phyloP scores from a whole-genome alignment of 35 echinoderm and acorn worm species.

The Lytechinus variegatus region DNA sequence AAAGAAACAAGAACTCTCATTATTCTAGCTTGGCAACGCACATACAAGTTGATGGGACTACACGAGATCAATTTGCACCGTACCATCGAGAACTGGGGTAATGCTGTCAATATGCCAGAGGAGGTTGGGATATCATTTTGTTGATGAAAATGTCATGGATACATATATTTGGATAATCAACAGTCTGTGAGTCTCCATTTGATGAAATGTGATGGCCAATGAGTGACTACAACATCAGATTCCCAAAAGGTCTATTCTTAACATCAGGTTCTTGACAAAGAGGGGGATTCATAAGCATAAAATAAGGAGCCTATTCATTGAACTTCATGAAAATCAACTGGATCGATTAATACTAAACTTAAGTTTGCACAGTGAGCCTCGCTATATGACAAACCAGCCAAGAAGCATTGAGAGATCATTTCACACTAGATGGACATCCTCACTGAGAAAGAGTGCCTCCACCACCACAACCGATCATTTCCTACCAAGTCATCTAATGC shows the following conservation, averaged over 20 bases:
- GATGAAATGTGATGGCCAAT: neutral
- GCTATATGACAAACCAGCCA: neutral
- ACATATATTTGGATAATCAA: neutral
- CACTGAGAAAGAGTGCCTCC: neutral
- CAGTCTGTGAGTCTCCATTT: neutral
- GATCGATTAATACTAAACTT: neutral
- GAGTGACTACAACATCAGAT: neutral
- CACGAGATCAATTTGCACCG: neutral
- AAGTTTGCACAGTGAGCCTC: neutral
- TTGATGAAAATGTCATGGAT: constrained; percentile 19
- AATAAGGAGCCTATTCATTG: neutral
- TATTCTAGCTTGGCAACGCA: neutral
- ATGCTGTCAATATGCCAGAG: neutral
- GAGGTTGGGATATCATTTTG: neutral
- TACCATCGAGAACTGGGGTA: neutral
- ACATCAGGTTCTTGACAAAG: neutral
- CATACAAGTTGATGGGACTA: neutral
- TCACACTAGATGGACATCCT: neutral
- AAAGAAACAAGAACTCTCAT: neutral
- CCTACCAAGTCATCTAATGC: neutral
- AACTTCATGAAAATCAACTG: neutral
- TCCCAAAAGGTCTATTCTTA: neutral
- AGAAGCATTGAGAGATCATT: neutral
- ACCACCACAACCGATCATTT: neutral
- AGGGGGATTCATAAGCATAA: neutral